phyloP scores from a whole-genome alignment of 2,797 vertebrate genomes.

The Myripristis jacobus region DNA sequence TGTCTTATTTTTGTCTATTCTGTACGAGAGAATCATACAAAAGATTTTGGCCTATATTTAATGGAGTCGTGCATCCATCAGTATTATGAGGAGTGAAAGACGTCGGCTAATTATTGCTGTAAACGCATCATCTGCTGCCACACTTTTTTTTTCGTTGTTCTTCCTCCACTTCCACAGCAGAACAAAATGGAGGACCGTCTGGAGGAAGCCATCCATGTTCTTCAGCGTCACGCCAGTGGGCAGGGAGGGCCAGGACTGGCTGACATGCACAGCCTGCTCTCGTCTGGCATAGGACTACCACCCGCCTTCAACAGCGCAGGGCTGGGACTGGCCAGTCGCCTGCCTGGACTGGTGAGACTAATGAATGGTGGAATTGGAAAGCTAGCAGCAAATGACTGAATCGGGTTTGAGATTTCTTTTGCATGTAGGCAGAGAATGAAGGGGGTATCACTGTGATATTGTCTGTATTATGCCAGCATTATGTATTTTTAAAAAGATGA shows the following conservation, averaged over 20 bases:
- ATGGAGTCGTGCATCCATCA: neutral
- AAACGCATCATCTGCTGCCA: neutral
- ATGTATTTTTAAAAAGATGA: neutral
- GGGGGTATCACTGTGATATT: neutral
- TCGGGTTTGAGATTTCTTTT: neutral
- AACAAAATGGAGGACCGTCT: constrained; percentile 96
- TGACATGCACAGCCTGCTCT: constrained; percentile 89
- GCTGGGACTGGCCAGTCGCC: constrained; percentile 85
- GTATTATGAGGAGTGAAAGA: too few relatives aligned
- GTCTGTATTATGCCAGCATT: neutral
- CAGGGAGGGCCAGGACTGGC: constrained; percentile 80
- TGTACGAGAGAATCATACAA: neutral
- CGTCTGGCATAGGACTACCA: constrained; percentile 82
- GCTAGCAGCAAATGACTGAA: neutral
- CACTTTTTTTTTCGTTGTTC: neutral
- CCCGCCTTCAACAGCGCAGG: constrained; percentile 83
- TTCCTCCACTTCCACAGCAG: constrained; percentile 70
- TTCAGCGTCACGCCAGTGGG: constrained; percentile 92
- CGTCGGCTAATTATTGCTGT: neutral
- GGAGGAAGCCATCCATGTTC: constrained; percentile 96
- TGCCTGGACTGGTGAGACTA: constrained; percentile 86
- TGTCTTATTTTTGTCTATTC: neutral
- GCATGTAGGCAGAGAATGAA: neutral
- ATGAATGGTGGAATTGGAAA: constrained; percentile 4
- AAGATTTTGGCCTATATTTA: neutral